These are phyloP conservation scores for Saguinus imperator DNA, from an alignment of 2,113 vertebrate species.

Conservation along the genomic window DNA sequence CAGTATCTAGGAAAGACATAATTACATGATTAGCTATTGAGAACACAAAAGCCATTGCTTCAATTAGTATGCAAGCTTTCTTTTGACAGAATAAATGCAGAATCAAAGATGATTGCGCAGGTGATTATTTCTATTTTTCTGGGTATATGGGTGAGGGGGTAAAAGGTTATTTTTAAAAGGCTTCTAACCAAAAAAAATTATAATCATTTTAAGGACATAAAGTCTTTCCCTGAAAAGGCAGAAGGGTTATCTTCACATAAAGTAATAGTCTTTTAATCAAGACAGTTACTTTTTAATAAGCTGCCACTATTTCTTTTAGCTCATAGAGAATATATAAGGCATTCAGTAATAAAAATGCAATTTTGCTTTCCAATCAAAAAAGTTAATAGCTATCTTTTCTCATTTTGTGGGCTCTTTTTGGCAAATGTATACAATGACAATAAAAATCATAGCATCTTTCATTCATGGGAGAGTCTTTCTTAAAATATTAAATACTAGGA, in stretches of 20 bases:
- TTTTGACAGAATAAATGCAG: constrained; percentile 55
- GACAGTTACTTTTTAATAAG: constrained; percentile 39
- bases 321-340: background rate
- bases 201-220: constrained; percentile 38
- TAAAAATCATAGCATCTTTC: constrained; percentile 32
- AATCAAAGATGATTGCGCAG: constrained; percentile 61
- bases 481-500: background rate
- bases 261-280: constrained; percentile 43
- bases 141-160: background rate
- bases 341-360: background rate
- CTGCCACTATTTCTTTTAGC: constrained; percentile 1
- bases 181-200: constrained; percentile 53
- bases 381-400: constrained; percentile 13
- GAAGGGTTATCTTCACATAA: constrained; percentile 25
- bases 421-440: background rate
- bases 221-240: constrained; percentile 9
- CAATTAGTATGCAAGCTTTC: constrained; percentile 53
- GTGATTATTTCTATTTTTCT: constrained; percentile 67
- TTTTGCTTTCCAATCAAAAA: constrained; percentile 33
- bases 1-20: constrained; percentile 60
- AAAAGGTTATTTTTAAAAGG: constrained; percentile 69
- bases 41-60: constrained; percentile 54
- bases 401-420: constrained; percentile 17
- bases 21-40: constrained; percentile 72
- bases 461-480: background rate